phyloP scores from a whole-genome alignment of 2,888 invertebrate genomes.

The Noctua comes region DNA sequence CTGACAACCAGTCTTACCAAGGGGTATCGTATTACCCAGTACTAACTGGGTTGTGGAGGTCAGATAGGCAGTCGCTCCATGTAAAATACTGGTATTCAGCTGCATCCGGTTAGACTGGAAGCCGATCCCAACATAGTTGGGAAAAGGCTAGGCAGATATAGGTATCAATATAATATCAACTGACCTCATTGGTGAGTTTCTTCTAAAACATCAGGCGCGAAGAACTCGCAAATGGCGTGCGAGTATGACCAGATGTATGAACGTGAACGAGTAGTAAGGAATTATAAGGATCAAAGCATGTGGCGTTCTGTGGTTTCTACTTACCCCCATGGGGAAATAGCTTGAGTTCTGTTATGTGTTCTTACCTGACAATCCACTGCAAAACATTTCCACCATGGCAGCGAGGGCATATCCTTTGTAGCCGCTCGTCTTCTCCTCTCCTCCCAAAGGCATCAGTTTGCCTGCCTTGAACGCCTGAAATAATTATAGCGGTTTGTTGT shows the following conservation, averaged over 20 bases:
- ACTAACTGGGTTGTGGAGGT: too few relatives aligned
- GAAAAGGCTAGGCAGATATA: too few relatives aligned
- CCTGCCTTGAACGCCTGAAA: conserved; percentile 89
- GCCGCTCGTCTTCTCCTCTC: conserved; percentile 93
- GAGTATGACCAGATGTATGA: not conserved
- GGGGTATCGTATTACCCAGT: too few relatives aligned
- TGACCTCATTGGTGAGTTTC: not conserved
- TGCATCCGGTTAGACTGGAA: too few relatives aligned
- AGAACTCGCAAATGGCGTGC: not conserved
- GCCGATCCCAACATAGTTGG: too few relatives aligned
- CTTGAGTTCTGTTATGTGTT: not conserved
- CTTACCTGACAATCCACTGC: conserved; percentile 94
- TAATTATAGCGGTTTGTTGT: conserved; percentile 20
- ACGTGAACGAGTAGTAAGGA: too few relatives aligned
- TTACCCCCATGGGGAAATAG: not conserved
- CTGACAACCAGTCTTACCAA: too few relatives aligned
- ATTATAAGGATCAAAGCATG: not conserved
- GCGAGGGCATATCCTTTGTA: conserved; percentile 97
- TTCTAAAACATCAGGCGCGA: not conserved
- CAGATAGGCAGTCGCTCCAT: too few relatives aligned
- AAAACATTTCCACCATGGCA: conserved; percentile 95
- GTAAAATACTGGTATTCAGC: too few relatives aligned
- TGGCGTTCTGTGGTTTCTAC: not conserved
- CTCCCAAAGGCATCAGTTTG: conserved; percentile 93
- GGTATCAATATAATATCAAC: too few relatives aligned